Evolutionary conservation across 2,797 vertebrate genomes (phyloP).

Genomic region (Podarcis lilfordi): DNA sequence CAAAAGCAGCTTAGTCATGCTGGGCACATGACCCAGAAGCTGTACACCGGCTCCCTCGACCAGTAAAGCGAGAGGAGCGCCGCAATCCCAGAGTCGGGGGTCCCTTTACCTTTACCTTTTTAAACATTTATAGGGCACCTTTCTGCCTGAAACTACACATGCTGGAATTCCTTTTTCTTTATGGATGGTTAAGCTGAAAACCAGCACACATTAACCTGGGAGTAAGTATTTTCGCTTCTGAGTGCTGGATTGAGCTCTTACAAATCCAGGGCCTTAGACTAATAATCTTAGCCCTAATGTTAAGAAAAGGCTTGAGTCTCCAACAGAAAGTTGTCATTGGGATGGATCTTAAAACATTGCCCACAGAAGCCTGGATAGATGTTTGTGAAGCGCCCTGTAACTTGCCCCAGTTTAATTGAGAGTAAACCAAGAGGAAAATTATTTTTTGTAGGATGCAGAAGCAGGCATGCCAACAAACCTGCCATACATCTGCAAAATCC

Average conservation of each 20-base stretch:
- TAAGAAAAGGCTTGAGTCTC: background rate
- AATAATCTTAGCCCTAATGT: background rate
- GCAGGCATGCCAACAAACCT: background rate
- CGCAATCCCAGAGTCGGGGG: no score
- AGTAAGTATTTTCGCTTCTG: no score
- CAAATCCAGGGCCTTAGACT: background rate
- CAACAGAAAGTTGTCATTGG: background rate
- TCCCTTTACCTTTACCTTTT: no score
- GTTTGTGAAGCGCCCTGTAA: background rate
- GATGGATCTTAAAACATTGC: background rate
- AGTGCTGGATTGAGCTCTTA: background rate
- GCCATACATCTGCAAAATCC: background rate
- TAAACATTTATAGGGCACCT: no score
- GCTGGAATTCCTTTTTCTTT: no score
- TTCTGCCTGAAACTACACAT: no score
- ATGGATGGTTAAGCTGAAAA: no score
- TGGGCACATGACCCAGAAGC: no score
- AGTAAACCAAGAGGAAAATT: conserved; percentile 2
- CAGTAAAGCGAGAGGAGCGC: no score
- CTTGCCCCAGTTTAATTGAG: background rate
- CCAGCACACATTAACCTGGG: no score
- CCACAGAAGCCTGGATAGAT: background rate
- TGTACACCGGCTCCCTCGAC: no score
- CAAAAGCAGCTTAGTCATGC: no score
- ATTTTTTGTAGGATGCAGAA: background rate